Conservation (phyloP, 2,888 invertebrate genomes). For the Dysmachus trigonus region DNA sequence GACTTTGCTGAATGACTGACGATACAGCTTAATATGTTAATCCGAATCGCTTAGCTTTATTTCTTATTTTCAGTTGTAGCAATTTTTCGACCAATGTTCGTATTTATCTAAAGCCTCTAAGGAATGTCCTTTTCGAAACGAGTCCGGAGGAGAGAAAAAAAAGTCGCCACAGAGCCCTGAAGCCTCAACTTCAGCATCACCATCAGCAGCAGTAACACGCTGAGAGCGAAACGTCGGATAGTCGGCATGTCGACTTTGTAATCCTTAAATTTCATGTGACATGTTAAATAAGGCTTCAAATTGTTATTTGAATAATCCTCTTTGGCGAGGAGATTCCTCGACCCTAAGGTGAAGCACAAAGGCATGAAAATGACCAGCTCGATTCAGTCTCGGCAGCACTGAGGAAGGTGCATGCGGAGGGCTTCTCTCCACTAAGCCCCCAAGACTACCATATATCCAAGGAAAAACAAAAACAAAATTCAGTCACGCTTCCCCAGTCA, state of each 20-base stretch:
- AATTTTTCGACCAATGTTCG: not conserved
- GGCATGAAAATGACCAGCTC: conserved; percentile 39
- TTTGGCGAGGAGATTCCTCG: conserved; percentile 43
- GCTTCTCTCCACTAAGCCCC: conserved; percentile 19
- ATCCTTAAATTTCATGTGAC: conserved; percentile 51
- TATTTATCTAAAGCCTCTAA: not conserved
- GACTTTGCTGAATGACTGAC: not conserved
- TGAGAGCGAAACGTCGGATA: conserved; percentile 14
- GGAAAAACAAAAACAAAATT: conserved; percentile 26
- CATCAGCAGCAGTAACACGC: conserved; percentile 5
- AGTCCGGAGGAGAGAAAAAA: not conserved
- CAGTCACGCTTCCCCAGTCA: conserved; percentile 24
- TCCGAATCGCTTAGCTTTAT: not conserved
- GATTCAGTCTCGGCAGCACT: not conserved
- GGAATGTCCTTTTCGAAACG: not conserved
- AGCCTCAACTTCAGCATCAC: not conserved
- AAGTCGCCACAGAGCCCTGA: not conserved
- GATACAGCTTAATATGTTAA: not conserved
- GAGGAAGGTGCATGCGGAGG: conserved; percentile 20
- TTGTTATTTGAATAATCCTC: conserved; percentile 52
- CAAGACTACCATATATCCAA: not conserved
- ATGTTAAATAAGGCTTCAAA: conserved; percentile 52
- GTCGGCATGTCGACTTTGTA: conserved; percentile 48
- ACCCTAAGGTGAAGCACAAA: conserved; percentile 36
- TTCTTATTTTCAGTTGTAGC: not conserved